Base-by-base conservation (phyloP, 2,113 vertebrate species). In the Tupaia tana region DNA sequence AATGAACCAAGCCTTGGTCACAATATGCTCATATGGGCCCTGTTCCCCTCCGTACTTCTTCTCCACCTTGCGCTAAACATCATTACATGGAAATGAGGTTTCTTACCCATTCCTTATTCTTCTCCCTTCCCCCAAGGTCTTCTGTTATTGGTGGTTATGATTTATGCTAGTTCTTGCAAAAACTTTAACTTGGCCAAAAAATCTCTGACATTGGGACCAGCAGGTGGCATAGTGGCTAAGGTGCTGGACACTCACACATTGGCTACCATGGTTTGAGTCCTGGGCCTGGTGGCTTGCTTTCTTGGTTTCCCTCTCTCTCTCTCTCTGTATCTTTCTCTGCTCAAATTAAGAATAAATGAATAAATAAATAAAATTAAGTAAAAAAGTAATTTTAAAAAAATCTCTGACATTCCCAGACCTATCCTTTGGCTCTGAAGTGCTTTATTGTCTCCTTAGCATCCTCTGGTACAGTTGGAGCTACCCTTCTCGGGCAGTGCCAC, bases 101-200 rank as follows among this genome's bases (percentile, higher is more conserved):
- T 85, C 87, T 79, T 43, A 66, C 2, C n/a, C n/a, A 25, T 71
- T 87, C 34, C 58, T 83, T 22, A 25, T 25, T 24, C 25, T 24
- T 74, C 7, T 14, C 27, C 52, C 18, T 18, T 25, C 14, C n/a
- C 8, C 70, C 67, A 58, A 10, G 27, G 63, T 83, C 64, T 78
- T 87, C 70, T 61, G 31, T 89, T 89, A 66, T n/a, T 19, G 52
- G 86, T 64, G 59, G 43, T 86, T 93, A 59, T 79, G n/a, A 80
- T 56, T 90, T 86, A 12, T 22, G 19, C 64, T 77, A 15, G 24
- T 70, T 80, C 34, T 92, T 10, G 10, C 27, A 90, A 87, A 78
- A 63, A 22, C 75, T 94, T 87, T 84, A 88, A 79, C 34, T 64
- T 84, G n/a, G 18, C 59, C 31, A 15, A 83, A 91, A 89, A 70